phyloP scores from a whole-genome alignment of 64 coral and sea anemone genomes.

The Actinia equina region DNA sequence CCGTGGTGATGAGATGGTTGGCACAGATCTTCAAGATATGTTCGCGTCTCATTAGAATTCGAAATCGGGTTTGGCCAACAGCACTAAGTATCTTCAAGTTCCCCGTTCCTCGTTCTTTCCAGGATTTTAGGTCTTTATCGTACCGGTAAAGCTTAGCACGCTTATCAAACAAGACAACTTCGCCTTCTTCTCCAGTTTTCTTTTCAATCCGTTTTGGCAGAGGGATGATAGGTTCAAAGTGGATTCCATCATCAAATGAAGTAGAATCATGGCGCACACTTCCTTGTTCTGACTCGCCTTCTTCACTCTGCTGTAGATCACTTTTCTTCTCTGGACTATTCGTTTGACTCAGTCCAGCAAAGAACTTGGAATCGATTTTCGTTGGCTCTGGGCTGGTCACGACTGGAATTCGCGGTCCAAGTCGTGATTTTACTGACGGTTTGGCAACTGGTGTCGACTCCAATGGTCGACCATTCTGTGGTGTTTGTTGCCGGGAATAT shows the following conservation, averaged over 20 bases:
- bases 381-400: slow-evolving; percentile 9
- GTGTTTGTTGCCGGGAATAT: neutral
- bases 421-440: slow-evolving; percentile 21
- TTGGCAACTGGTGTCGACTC: slow-evolving; percentile 10
- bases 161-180: slow-evolving; percentile 68
- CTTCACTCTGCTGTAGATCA: neutral
- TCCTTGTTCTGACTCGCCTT: slow-evolving; percentile 11
- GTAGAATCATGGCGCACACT: slow-evolving; percentile 56
- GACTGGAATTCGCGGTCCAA: slow-evolving; percentile 1
- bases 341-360: slow-evolving; percentile 80
- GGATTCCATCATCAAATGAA: slow-evolving; percentile 72
- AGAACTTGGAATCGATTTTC: slow-evolving; percentile 82
- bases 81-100: slow-evolving; percentile 77
- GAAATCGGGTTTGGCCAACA: slow-evolving; percentile 36
- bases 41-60: slow-evolving; percentile 94
- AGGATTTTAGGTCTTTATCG: slow-evolving; percentile 56
- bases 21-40: slow-evolving; percentile 94
- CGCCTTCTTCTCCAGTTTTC: slow-evolving; percentile 88
- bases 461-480: neutral
- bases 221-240: slow-evolving; percentile 93
- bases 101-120: slow-evolving; percentile 94
- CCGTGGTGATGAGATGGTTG: slow-evolving; percentile 77
- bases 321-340: slow-evolving; percentile 75
- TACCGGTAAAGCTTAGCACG: slow-evolving; percentile 95
- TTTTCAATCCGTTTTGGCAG: slow-evolving; percentile 76